Evolutionary conservation across 2,888 invertebrate species (phyloP).

Genomic region (Rhorus exstirpatorius): DNA sequence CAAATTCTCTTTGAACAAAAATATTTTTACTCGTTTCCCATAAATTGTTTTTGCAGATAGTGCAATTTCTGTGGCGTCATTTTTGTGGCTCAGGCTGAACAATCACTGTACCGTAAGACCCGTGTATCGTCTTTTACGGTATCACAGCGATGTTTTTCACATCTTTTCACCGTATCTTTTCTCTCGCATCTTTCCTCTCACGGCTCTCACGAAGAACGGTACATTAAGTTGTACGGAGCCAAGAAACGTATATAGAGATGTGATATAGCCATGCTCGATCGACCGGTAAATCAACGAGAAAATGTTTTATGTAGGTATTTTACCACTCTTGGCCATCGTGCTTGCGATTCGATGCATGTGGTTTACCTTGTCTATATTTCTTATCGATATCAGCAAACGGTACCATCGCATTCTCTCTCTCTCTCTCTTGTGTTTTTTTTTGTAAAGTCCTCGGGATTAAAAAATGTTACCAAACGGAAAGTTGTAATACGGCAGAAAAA

Average conservation of each 20-base stretch:
- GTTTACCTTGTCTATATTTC: conserved; percentile 1
- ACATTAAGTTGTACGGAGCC: conserved; percentile 38
- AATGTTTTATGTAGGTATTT: conserved; percentile 45
- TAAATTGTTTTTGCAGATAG: neutral
- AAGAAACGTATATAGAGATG: neutral
- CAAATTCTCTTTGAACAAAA: neutral
- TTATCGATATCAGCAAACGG: conserved; percentile 11
- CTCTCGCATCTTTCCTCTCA: neutral
- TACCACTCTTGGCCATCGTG: neutral
- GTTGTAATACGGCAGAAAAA: neutral
- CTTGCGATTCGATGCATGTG: neutral
- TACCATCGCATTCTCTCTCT: neutral
- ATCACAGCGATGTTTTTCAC: conserved; percentile 18
- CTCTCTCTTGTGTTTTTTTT: neutral
- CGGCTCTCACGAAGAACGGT: conserved; percentile 62
- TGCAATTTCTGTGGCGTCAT: neutral
- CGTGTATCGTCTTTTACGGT: conserved; percentile 14
- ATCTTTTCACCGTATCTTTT: neutral
- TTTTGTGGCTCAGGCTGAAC: neutral
- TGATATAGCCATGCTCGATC: conserved; percentile 16
- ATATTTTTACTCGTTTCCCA: neutral
- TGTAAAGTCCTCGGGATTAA: neutral
- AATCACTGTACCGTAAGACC: neutral
- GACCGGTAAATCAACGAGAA: conserved; percentile 48
- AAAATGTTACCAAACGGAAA: neutral